Percentiles rank a stretch among this genome's conserved stretches.
Conservation (phyloP, 2,797 vertebrate genomes). For the Clangula hyemalis region DNA sequence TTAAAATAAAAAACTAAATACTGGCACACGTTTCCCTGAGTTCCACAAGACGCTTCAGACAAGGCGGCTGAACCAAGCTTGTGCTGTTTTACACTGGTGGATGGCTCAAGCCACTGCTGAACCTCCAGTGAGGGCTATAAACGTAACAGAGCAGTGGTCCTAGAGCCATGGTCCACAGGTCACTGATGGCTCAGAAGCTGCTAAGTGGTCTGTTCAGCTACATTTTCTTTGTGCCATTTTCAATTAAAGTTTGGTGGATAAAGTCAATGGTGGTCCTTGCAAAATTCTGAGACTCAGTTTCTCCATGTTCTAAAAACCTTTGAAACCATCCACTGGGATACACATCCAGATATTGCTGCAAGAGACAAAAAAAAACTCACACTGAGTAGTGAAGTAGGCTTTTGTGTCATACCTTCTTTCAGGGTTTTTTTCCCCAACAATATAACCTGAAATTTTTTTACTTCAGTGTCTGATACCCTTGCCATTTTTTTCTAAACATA, state of each 20-base stretch:
- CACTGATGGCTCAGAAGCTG: not conserved
- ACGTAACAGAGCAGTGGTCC: not conserved
- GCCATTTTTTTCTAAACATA: not conserved
- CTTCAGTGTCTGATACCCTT: not conserved
- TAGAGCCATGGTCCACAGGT: not conserved
- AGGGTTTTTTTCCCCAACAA: not conserved
- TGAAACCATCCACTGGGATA: not conserved
- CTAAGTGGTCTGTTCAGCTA: not conserved
- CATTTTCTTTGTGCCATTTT: not conserved
- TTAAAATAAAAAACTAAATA: not conserved
- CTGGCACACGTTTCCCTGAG: not conserved
- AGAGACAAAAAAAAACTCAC: not conserved
- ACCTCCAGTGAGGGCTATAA: not conserved
- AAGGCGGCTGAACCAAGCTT: not conserved
- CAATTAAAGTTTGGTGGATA: not conserved
- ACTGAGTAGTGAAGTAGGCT: not conserved
- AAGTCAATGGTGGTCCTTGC: not conserved
- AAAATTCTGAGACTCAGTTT: not conserved
- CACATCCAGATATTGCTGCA: not conserved
- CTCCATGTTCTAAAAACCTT: not conserved
- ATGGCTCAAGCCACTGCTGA: not conserved
- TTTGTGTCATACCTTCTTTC: not conserved
- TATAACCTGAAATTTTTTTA: not conserved
- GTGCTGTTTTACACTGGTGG: not conserved
- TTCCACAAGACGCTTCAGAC: not conserved